Evolutionary conservation across 2,113 vertebrate species (phyloP).

Genomic region (Mobula birostris): DNA sequence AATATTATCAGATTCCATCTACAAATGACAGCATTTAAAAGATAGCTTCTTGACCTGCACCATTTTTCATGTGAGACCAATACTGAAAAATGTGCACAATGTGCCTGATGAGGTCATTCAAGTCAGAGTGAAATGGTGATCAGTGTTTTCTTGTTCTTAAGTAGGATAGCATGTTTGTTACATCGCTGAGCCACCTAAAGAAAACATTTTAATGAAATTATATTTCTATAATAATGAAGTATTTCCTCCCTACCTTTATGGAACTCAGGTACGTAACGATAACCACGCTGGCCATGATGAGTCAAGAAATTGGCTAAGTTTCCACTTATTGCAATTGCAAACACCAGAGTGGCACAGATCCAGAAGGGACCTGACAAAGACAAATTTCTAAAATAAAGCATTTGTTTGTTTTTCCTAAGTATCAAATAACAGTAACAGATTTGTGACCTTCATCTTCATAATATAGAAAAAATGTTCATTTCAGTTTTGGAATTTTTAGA

Average conservation of each 20-base stretch:
- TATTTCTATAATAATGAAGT: neutral
- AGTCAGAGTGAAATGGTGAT: neutral
- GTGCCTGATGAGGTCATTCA: neutral
- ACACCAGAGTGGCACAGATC: slow-evolving; percentile 94
- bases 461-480: neutral
- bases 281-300: slow-evolving; percentile 60
- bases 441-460: neutral
- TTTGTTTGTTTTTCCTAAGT: neutral
- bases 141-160: neutral
- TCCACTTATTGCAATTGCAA: slow-evolving; percentile 88
- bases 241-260: slow-evolving; percentile 72
- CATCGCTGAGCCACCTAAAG: neutral
- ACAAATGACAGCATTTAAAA: too few relatives aligned
- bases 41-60: neutral
- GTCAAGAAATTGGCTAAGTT: slow-evolving; percentile 85
- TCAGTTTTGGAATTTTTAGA: neutral
- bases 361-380: slow-evolving; percentile 81
- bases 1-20: neutral
- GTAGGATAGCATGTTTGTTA: neutral
- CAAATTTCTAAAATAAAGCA: slow-evolving; percentile 39
- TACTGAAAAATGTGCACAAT: neutral
- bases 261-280: slow-evolving; percentile 86
- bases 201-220: neutral
- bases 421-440: neutral
- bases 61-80: neutral